A percentile compares a stretch with the other conserved stretches of the same genome.
Conservation (phyloP, 2,113 vertebrate genomes). For the Cryptotis parvus region DNA sequence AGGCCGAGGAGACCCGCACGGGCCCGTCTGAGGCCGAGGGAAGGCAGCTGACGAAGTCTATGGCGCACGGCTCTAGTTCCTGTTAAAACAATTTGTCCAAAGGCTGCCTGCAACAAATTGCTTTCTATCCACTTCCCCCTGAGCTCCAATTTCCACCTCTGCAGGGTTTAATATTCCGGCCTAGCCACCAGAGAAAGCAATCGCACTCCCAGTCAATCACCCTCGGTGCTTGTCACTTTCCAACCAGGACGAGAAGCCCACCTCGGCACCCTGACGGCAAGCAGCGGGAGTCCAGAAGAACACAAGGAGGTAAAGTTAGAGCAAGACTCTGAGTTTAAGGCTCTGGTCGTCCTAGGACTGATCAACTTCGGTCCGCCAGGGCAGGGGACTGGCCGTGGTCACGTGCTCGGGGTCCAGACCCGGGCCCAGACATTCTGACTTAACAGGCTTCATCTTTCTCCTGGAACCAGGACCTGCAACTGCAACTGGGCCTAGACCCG, state of each 20-base stretch:
- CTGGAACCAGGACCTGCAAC: background rate
- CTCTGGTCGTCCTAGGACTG: slow-evolving; percentile 24
- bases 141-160: slow-evolving; percentile 60
- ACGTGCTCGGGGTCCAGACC: background rate
- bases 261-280: slow-evolving; percentile 10
- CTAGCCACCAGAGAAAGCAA: slow-evolving; percentile 34
- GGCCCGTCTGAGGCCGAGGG: background rate
- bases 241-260: slow-evolving; percentile 20
- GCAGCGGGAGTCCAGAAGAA: slow-evolving; percentile 52
- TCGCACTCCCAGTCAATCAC: slow-evolving; percentile 54
- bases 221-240: slow-evolving; percentile 37
- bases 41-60: background rate
- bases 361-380: background rate
- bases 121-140: slow-evolving; percentile 46
- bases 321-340: slow-evolving; percentile 22
- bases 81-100: slow-evolving; percentile 12
- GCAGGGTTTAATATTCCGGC: slow-evolving; percentile 55
- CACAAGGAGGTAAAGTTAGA: slow-evolving; percentile 31
- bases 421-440: background rate
- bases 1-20: background rate
- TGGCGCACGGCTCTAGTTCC: slow-evolving; percentile 4
- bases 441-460: background rate
- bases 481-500: background rate
- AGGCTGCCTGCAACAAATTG: slow-evolving; percentile 37
- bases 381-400: background rate